Conservation (phyloP, 2,888 invertebrate species). For the Cheiracanthium punctorium region DNA sequence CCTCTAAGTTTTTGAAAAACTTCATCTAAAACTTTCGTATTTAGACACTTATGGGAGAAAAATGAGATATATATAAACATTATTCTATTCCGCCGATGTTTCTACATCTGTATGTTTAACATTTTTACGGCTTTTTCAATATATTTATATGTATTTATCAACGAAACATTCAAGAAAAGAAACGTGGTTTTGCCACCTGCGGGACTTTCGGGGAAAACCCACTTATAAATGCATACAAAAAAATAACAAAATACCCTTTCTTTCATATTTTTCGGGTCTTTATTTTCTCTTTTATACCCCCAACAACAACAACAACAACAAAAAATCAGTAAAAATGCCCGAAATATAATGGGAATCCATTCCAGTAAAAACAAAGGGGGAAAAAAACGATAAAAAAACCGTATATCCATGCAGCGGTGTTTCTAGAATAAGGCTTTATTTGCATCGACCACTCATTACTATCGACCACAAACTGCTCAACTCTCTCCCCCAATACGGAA, state of each 20-base stretch:
- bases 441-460: conserved; percentile 62
- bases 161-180: neutral
- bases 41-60: neutral
- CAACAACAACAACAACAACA: no score
- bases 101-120: neutral
- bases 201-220: neutral
- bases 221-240: neutral
- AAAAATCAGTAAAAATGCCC: conserved; percentile 3
- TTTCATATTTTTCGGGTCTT: conserved; percentile 29
- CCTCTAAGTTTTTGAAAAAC: no score
- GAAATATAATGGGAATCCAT: conserved; percentile 45
- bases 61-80: neutral
- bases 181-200: conserved; percentile 5
- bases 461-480: conserved; percentile 37
- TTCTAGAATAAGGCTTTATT: conserved; percentile 51
- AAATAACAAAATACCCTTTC: conserved; percentile 20
- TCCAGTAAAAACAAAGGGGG: conserved; percentile 22
- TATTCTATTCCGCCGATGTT: neutral
- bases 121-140: neutral
- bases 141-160: conserved; percentile 21
- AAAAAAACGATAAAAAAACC: conserved; percentile 35
- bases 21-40: neutral
- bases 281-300: conserved; percentile 54
- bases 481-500: neutral
- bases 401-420: conserved; percentile 20